These are phyloP conservation scores for Delphinus delphis DNA, from an alignment of 2,113 vertebrate genomes.

Conservation along the genomic window DNA sequence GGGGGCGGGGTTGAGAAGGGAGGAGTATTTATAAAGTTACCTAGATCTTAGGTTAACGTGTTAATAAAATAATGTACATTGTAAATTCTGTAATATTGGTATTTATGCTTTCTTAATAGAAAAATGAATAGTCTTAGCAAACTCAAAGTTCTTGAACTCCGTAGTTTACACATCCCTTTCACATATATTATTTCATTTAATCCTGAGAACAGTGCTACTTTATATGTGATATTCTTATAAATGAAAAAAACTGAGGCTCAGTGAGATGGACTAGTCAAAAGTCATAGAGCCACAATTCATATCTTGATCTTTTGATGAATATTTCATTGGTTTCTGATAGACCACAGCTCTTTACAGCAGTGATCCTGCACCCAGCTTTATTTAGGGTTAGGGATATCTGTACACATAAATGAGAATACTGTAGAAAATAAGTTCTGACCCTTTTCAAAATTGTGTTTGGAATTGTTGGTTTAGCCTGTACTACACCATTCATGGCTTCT, in stretches of 20 bases:
- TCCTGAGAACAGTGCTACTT: not conserved
- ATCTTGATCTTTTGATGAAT: not conserved
- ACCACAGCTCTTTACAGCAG: not conserved
- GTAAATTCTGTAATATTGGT: constrained; percentile 6
- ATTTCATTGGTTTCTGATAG: not conserved
- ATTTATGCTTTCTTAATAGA: constrained; percentile 7
- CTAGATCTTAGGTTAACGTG: not conserved
- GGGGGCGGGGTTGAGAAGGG: not conserved
- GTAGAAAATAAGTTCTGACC: not conserved
- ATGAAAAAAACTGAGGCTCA: not conserved
- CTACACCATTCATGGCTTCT: not conserved
- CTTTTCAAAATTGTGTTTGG: not conserved
- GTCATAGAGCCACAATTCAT: not conserved
- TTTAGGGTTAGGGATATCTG: not conserved
- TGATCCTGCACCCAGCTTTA: not conserved
- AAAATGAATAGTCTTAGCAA: constrained; percentile 33
- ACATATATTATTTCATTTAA: not conserved
- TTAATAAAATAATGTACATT: not conserved
- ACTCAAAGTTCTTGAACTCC: not conserved
- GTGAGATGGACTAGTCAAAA: not conserved
- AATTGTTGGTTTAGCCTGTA: not conserved
- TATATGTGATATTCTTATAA: not conserved
- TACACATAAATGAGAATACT: not conserved
- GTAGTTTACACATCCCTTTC: not conserved
- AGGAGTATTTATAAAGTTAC: not conserved